phyloP scores from a whole-genome alignment of 1,140 invertebrate species.

The Drosophila repleta region DNA sequence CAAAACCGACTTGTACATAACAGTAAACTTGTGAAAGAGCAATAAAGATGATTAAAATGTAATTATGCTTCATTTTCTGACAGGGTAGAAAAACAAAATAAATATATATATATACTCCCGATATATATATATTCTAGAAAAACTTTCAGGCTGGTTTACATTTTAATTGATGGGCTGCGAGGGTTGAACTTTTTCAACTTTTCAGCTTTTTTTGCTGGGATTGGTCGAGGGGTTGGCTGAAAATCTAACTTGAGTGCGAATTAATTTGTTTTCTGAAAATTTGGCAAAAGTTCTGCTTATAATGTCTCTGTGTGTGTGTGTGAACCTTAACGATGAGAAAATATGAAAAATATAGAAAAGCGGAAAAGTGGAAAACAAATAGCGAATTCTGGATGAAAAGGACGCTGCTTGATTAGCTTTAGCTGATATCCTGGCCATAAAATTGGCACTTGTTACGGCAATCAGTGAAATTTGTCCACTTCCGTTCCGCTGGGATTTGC shows the following conservation, averaged over 20 bases:
- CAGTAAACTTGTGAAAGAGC: conserved; percentile 81
- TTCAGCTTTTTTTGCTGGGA: conserved; percentile 33
- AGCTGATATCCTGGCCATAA: conserved; percentile 42
- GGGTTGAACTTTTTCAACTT: conserved; percentile 80
- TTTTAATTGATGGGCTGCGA: conserved; percentile 77
- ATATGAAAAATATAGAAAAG: conserved; percentile 36
- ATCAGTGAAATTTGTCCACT: conserved; percentile 65
- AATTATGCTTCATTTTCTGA: conserved; percentile 83
- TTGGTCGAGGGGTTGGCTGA: not conserved
- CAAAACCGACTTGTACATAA: conserved; percentile 66
- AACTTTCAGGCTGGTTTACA: conserved; percentile 52
- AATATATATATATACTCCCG: conserved; percentile 9
- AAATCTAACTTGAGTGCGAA: conserved; percentile 67
- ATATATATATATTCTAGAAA: conserved; percentile 17
- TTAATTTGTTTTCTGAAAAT: conserved; percentile 79
- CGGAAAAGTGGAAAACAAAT: conserved; percentile 35
- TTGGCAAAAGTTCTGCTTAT: conserved; percentile 56
- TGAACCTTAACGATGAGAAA: conserved; percentile 68
- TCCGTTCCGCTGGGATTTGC: conserved; percentile 48
- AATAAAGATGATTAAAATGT: conserved; percentile 84
- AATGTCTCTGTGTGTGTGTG: not conserved
- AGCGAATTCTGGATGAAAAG: conserved; percentile 1
- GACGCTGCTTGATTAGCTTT: conserved; percentile 47
- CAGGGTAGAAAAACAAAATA: conserved; percentile 17
- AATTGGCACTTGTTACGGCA: conserved; percentile 73